Conservation (phyloP, 2,113 vertebrate genomes). For the Erythrocercus mccallii region DNA sequence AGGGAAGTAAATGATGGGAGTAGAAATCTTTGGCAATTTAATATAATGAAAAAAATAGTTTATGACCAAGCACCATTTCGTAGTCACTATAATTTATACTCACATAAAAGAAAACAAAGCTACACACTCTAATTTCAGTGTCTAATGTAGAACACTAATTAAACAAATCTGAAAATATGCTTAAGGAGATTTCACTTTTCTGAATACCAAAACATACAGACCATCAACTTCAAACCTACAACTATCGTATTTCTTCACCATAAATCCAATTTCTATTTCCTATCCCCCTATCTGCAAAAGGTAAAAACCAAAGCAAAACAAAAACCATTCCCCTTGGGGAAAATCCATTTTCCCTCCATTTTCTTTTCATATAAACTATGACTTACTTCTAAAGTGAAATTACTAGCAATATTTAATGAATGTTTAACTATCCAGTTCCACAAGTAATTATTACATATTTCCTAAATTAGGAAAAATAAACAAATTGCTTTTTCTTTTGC, state of each 20-base stretch:
- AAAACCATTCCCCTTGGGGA: not conserved
- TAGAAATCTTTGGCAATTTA: not conserved
- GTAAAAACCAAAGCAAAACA: not conserved
- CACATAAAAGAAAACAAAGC: not conserved
- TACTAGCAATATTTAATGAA: not conserved
- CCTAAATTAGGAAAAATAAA: not conserved
- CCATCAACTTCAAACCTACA: not conserved
- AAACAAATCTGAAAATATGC: not conserved
- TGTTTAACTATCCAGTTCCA: not conserved
- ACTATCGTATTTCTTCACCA: not conserved
- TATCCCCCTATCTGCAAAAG: not conserved
- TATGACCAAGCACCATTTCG: not conserved
- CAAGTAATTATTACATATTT: not conserved
- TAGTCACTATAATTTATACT: not conserved
- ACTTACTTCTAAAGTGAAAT: not conserved
- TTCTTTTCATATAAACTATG: not conserved
- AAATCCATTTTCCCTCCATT: not conserved
- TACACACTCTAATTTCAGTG: not conserved
- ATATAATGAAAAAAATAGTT: not conserved
- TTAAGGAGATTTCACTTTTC: not conserved
- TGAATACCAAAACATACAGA: not conserved
- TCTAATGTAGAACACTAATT: not conserved
- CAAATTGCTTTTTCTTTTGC: not conserved
- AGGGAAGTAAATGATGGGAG: not conserved
- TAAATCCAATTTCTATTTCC: not conserved